Percentiles rank a stretch among this genome's conserved stretches.
These are phyloP conservation scores for Pseudomyrmex pallidus DNA, from an alignment of 1,140 invertebrate genomes.

Conservation along the genomic window DNA sequence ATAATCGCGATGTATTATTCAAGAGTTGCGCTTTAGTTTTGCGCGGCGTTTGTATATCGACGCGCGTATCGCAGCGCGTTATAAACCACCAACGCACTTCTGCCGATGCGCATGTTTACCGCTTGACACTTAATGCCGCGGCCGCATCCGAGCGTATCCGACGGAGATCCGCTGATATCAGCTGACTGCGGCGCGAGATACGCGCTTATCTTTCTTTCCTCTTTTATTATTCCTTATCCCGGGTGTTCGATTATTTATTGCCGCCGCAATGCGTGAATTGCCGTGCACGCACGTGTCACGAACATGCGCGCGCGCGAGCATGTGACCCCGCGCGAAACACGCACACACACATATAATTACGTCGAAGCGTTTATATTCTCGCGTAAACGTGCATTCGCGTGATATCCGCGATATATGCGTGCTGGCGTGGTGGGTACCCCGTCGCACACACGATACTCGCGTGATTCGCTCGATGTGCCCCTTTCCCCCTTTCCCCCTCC, in stretches of 20 bases:
- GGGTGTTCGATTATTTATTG: conserved; percentile 64
- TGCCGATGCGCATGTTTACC: neutral
- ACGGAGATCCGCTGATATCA: conserved; percentile 70
- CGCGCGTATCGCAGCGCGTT: no score
- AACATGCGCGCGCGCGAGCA: conserved; percentile 41
- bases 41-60: conserved; percentile 10
- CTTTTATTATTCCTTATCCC: conserved; percentile 59
- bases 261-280: conserved; percentile 61
- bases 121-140: neutral
- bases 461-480: conserved; percentile 54
- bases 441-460: conserved; percentile 59
- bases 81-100: conserved; percentile 9
- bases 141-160: conserved; percentile 20
- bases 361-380: conserved; percentile 46
- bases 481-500: no score
- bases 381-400: conserved; percentile 61
- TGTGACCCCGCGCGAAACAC: conserved; percentile 30
- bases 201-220: conserved; percentile 65
- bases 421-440: conserved; percentile 63
- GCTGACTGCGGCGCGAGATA: conserved; percentile 62
- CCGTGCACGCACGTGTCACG: conserved; percentile 66
- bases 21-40: neutral
- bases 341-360: conserved; percentile 66
- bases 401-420: conserved; percentile 60
- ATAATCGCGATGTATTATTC: conserved; percentile 26